Evolutionary conservation across 2,888 invertebrate species (phyloP).

Genomic region (Pyrocoelia pectoralis): DNA sequence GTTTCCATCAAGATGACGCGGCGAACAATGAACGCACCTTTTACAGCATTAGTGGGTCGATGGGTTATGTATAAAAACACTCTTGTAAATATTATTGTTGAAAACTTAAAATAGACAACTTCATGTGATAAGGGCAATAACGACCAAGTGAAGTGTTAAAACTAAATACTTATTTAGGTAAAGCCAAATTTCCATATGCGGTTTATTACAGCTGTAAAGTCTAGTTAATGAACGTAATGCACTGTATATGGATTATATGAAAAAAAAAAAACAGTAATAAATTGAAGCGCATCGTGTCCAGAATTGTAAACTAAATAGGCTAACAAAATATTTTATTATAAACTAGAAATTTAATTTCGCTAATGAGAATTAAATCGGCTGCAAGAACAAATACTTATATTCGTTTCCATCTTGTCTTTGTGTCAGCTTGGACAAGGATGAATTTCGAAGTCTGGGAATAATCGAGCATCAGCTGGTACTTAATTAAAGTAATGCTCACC

Average conservation of each 20-base stretch:
- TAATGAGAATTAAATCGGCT: constrained; percentile 42
- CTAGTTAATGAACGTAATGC: constrained; percentile 20
- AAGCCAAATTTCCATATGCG: constrained; percentile 13
- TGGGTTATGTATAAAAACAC: constrained; percentile 24
- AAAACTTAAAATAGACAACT: constrained; percentile 41
- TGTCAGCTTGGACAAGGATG: constrained; percentile 48
- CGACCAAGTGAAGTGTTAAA: constrained; percentile 53
- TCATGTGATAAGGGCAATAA: constrained; percentile 58
- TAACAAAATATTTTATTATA: constrained; percentile 38
- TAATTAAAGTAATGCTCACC: constrained; percentile 57
- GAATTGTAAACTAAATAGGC: constrained; percentile 33
- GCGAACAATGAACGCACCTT: constrained; percentile 25
- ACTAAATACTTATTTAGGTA: constrained; percentile 18
- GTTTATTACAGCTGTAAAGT: constrained; percentile 13
- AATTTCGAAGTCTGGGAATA: constrained; percentile 51
- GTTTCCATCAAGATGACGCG: constrained; percentile 31
- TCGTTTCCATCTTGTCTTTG: constrained; percentile 51
- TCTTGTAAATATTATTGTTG: constrained; percentile 36
- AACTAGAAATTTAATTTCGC: constrained; percentile 37
- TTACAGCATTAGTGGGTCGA: constrained; percentile 30
- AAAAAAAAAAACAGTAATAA: constrained; percentile 20
- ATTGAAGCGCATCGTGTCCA: constrained; percentile 25
- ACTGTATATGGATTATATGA: constrained; percentile 15
- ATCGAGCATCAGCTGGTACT: constrained; percentile 56
- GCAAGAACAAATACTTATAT: constrained; percentile 48